Conservation (phyloP, 2,113 vertebrate genomes). For the Indicator indicator region DNA sequence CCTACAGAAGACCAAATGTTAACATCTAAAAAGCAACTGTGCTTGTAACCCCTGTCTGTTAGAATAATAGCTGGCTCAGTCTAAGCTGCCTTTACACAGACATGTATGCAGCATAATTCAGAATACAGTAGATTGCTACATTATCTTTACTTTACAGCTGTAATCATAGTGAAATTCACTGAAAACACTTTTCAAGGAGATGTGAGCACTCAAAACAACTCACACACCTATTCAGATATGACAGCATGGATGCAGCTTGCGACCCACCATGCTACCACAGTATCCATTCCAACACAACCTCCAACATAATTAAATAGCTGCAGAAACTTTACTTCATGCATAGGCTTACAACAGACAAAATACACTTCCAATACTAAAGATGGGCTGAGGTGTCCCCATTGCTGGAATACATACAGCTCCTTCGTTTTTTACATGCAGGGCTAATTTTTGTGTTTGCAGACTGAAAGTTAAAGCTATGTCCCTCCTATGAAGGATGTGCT, state of each 20-base stretch:
- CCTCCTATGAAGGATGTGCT: not conserved
- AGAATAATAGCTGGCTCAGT: not conserved
- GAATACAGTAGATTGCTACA: not conserved
- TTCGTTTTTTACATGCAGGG: not conserved
- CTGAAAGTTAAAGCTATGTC: not conserved
- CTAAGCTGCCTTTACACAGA: not conserved
- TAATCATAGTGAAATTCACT: not conserved
- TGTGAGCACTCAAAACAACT: not conserved
- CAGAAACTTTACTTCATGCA: not conserved
- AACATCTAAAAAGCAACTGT: not conserved
- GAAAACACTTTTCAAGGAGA: not conserved
- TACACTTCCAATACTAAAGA: not conserved
- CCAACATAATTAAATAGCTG: accelerated
- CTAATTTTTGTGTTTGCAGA: not conserved
- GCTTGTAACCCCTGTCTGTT: not conserved
- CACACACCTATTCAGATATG: not conserved
- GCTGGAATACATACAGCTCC: not conserved
- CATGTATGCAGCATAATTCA: not conserved
- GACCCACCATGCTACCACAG: not conserved
- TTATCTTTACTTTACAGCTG: not conserved
- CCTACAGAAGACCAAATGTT: not conserved
- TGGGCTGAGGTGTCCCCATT: not conserved
- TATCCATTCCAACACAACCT: not conserved
- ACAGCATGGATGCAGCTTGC: not conserved
- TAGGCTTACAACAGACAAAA: not conserved